Evolutionary conservation across 2,797 vertebrate genomes (phyloP), one percentile per base, ranked within the genome.

Genomic region (Galaxias olidus): DNA sequence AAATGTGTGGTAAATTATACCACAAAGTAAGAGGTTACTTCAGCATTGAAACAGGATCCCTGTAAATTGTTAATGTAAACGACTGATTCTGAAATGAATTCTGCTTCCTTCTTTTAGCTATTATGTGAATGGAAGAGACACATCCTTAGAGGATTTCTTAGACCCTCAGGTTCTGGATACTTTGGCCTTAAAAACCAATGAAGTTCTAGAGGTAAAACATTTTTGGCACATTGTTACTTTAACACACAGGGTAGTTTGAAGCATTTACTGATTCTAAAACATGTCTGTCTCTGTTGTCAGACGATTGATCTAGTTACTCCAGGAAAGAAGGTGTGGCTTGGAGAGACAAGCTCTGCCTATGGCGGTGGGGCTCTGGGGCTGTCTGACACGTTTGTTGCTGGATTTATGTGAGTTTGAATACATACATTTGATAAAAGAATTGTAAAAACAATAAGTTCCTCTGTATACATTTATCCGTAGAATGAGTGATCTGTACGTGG

Each of bases 271-370:
- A 40, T 47, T 45, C 18, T 14, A 13, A 20, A 19, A 9, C 14
- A n/a, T n/a, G 6, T 51, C n/a, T 18, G 19, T 42, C 15, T 10
- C 13, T n/a, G 10, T 8, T 15, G 57, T 13, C 75, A 93, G 92
- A 76, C 40, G 5, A 81, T 91, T 8, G 20, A 67, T 41, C 66
- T 6, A 42, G 66, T 10, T 20, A 87, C 91, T 52, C 95, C 95
- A 0, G 66, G 83, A 50, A 97, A 94, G 87, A 87, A 88, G 30
- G 90, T 98, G 8, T 99, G 96, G 96, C 83, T 99, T 0, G 97
- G 97, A 66, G 97, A 99, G 87, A 98, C 96, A 0, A 95, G 96
- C 62, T 98, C 96, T 0, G 96, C 97, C 0, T 98, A 92, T 0
- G 96, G 95, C 1, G 96, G 96, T 1, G 97, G 97, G 14, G 94